Evolutionary conservation across 2,888 invertebrate genomes (phyloP).

Genomic region (Andrena bucephala): DNA sequence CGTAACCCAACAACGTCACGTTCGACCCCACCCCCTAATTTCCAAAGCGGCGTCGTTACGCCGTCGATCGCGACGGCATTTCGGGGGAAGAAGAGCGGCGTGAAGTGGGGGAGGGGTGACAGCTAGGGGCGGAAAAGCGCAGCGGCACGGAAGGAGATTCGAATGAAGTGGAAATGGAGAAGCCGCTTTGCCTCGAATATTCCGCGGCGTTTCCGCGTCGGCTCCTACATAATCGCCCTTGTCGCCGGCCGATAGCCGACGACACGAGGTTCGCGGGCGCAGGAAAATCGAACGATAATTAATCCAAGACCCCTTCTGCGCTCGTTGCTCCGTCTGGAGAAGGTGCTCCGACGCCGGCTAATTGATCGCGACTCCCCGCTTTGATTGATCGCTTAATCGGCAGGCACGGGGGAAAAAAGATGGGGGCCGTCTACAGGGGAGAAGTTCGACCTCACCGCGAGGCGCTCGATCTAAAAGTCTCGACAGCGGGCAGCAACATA

Average conservation of each 20-base stretch:
- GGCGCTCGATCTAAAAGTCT: constrained; percentile 22
- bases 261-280: constrained; percentile 10
- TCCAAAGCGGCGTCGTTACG: constrained; percentile 55
- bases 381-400: constrained; percentile 79
- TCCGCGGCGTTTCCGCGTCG: constrained; percentile 21
- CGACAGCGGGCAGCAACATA: constrained; percentile 3
- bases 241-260: background rate
- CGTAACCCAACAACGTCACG: constrained; percentile 27
- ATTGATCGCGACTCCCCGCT: constrained; percentile 77
- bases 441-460: constrained; percentile 17
- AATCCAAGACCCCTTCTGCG: constrained; percentile 67
- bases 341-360: constrained; percentile 76
- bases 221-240: no score
- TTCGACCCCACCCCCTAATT: constrained; percentile 39
- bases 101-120: background rate
- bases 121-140: constrained; percentile 38
- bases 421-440: background rate
- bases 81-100: constrained; percentile 1
- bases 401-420: constrained; percentile 32
- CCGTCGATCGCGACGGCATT: constrained; percentile 48
- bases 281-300: constrained; percentile 73
- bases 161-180: constrained; percentile 64
- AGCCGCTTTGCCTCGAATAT: constrained; percentile 49
- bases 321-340: constrained; percentile 31
- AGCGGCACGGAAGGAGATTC: constrained; percentile 60